A percentile compares a stretch with the other conserved stretches of the same genome.
phyloP scores from a whole-genome alignment of 2,797 vertebrate species.

The Rhodeus uyekii region DNA sequence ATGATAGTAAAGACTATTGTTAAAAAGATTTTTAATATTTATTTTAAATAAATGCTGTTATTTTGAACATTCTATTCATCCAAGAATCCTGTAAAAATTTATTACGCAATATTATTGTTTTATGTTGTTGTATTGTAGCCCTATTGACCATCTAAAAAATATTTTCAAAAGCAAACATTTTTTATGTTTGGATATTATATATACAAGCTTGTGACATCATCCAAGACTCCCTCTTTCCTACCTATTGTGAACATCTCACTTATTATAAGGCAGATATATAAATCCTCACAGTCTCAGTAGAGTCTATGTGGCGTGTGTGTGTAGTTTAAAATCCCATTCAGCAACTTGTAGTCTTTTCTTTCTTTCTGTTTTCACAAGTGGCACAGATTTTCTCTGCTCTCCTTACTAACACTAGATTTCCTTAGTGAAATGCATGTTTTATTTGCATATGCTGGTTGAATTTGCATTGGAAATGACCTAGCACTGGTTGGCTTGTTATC shows the following conservation, averaged over 20 bases:
- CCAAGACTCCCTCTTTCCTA: background rate
- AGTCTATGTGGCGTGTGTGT: background rate
- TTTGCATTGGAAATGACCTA: constrained; percentile 41
- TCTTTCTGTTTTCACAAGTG: background rate
- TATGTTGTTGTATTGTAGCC: background rate
- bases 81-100: background rate
- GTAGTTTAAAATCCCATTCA: background rate
- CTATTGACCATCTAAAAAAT: background rate
- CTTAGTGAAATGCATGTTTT: constrained; percentile 7
- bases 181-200: background rate
- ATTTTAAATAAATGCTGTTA: background rate
- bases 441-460: constrained; percentile 42
- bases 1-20: background rate
- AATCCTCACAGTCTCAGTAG: background rate
- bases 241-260: background rate
- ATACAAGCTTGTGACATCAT: background rate
- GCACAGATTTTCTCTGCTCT: background rate
- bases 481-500: constrained; percentile 32
- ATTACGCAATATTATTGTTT: background rate
- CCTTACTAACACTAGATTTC: background rate
- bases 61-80: background rate
- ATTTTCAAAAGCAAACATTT: background rate
- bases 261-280: background rate
- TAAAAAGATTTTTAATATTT: background rate
- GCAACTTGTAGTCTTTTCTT: background rate